Evolutionary conservation across 1,140 invertebrate genomes (phyloP).

Genomic region (Nasonia vitripennis): DNA sequence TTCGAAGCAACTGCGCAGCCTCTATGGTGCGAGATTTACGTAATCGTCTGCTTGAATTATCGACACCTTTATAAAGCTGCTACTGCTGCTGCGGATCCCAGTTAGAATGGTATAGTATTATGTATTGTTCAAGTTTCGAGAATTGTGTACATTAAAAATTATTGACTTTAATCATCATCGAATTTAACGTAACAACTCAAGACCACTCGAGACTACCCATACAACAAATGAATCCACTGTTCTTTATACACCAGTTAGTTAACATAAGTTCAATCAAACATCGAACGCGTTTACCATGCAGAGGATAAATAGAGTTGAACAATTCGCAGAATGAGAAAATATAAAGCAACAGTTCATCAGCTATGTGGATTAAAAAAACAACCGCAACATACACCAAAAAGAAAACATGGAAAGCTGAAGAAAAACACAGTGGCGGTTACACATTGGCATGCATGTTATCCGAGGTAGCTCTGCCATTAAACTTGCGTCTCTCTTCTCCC

Average conservation of each 20-base stretch:
- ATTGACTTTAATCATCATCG: too few species aligned
- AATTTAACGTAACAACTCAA: too few species aligned
- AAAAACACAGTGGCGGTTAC: neutral
- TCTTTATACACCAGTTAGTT: too few species aligned
- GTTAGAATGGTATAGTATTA: too few species aligned
- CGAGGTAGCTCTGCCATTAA: slow-evolving; percentile 19
- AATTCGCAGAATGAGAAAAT: too few species aligned
- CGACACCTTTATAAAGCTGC: neutral
- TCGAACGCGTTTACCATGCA: too few species aligned
- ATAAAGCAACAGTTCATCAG: too few species aligned
- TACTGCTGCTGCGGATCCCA: neutral
- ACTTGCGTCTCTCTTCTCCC: neutral
- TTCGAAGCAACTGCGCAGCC: neutral
- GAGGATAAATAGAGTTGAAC: too few species aligned
- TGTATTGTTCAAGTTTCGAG: neutral
- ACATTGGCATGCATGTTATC: slow-evolving; percentile 27
- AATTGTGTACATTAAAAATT: too few species aligned
- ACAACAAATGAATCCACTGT: too few species aligned
- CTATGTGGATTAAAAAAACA: neutral
- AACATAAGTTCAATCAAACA: too few species aligned
- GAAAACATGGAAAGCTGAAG: neutral
- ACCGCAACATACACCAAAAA: neutral
- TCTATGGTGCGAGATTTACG: neutral
- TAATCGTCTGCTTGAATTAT: neutral
- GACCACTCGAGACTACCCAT: too few species aligned